Evolutionary conservation across 2,888 invertebrate species (phyloP).

Genomic region (Loripinus fragilis): DNA sequence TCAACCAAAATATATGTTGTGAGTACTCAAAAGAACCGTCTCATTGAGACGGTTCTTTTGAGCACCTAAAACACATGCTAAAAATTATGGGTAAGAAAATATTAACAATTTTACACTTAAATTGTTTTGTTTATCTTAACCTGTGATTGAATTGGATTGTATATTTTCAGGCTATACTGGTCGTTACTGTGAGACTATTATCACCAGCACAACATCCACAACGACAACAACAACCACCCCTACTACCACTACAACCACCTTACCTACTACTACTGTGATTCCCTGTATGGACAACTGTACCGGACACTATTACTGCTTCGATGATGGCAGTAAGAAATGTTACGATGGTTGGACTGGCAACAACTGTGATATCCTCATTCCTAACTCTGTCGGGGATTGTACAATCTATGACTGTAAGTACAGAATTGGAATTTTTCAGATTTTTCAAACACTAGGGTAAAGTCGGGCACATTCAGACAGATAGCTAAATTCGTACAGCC

Average conservation of each 20-base stretch:
- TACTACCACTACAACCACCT: conserved; percentile 21
- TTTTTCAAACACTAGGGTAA: too few relatives aligned
- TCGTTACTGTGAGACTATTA: conserved; percentile 11
- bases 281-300: conserved; percentile 32
- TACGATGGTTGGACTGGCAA: conserved; percentile 40
- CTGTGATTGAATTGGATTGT: too few relatives aligned
- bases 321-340: conserved; percentile 22
- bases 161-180: conserved; percentile 18
- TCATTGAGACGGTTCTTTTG: too few relatives aligned
- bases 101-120: too few relatives aligned
- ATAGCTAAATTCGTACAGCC: too few relatives aligned
- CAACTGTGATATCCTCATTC: conserved; percentile 28
- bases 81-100: too few relatives aligned
- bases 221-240: conserved; percentile 12
- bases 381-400: conserved; percentile 33
- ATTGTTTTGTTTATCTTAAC: too few relatives aligned
- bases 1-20: too few relatives aligned
- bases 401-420: conserved; percentile 47
- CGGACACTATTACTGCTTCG: conserved; percentile 27
- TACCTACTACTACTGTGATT: conserved; percentile 19
- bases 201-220: conserved; percentile 16
- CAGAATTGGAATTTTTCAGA: too few relatives aligned
- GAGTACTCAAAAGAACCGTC: too few relatives aligned
- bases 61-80: too few relatives aligned
- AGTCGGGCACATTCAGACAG: too few relatives aligned